Evolutionary conservation across 1,140 invertebrate genomes (phyloP), one percentile per base, ranked within the genome.

Genomic region (Neodiprion pinetum): DNA sequence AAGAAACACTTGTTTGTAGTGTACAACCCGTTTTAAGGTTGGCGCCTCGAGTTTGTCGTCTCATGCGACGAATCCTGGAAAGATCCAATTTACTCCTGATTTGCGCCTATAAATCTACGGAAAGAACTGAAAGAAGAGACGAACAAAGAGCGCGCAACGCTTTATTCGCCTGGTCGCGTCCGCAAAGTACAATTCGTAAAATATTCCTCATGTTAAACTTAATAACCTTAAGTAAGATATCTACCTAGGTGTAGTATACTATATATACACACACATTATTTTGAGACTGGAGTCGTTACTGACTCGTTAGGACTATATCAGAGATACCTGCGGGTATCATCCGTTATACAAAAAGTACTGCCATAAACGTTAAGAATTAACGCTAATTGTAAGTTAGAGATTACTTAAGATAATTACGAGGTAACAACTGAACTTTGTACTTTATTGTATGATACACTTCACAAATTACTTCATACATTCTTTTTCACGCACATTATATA

Each of bases 281-380:
- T 48, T 81, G 83, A 84, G 81, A 85, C 80, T 84, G 80, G 76
- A 77, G 77, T 72, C 77, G 10, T 53, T 53, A 68, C 66, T 76
- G 75, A 82, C 74, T 73, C 70, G 70, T 79, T 78, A 79, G 71
- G 67, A 76, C 70, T 67, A 65, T 40, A 9, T 67, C 68, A 75
- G 77, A 66, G 71, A 21, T 21, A 78, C 69, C 66, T 79, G 79
- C 67, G 53, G 50, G 72, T 80, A 21, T 21, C 74, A 75, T 80
- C 70, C 72, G 17, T 71, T 47, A 72, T 23, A 53, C 28, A 78
- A 82, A 85, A 67, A 77, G 76, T 80, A 85, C 83, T 85, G 83
- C 83, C 83, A 83, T 85, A 82, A 74, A 53, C 50, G 50, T 53
- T 53, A 53, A 53, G 50, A 53, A 53, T 53, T 53, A 10, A 14